Conservation (phyloP, 2,888 invertebrate species). For the Harpalus rufipes region DNA sequence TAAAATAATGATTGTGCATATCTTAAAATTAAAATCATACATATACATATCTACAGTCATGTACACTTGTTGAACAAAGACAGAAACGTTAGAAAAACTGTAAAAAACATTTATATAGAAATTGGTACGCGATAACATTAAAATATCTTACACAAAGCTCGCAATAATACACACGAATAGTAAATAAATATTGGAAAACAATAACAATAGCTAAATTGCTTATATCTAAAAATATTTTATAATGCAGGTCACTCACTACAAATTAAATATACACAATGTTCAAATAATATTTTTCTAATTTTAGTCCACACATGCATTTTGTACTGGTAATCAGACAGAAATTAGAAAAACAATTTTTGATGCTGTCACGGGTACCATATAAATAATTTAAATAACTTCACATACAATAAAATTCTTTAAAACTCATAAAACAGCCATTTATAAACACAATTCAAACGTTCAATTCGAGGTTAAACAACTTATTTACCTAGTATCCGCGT, state of each 20-base stretch:
- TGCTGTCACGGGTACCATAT: slow-evolving; percentile 13
- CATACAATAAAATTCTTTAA: slow-evolving; percentile 9
- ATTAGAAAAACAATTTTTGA: background rate
- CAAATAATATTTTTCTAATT: background rate
- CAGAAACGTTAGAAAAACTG: slow-evolving; percentile 48
- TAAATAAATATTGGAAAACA: slow-evolving; percentile 63
- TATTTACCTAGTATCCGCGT: slow-evolving; percentile 14
- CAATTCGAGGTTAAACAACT: slow-evolving; percentile 9
- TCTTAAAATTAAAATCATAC: slow-evolving; percentile 62
- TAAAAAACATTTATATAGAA: slow-evolving; percentile 53
- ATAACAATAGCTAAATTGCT: slow-evolving; percentile 59
- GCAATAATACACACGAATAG: slow-evolving; percentile 61
- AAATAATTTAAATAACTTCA: slow-evolving; percentile 33
- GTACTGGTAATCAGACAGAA: background rate
- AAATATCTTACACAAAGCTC: slow-evolving; percentile 63
- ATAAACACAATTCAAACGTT: slow-evolving; percentile 20
- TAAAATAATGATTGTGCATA: slow-evolving; percentile 66
- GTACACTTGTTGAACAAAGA: slow-evolving; percentile 60
- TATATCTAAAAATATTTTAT: slow-evolving; percentile 53
- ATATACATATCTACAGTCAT: slow-evolving; percentile 67
- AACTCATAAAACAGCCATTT: slow-evolving; percentile 11
- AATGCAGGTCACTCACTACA: slow-evolving; percentile 63
- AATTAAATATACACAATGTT: slow-evolving; percentile 30
- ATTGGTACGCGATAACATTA: slow-evolving; percentile 56
- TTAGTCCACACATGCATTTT: background rate